Evolutionary conservation across 2,888 invertebrate species (phyloP).

Genomic region (Netelia virgata): DNA sequence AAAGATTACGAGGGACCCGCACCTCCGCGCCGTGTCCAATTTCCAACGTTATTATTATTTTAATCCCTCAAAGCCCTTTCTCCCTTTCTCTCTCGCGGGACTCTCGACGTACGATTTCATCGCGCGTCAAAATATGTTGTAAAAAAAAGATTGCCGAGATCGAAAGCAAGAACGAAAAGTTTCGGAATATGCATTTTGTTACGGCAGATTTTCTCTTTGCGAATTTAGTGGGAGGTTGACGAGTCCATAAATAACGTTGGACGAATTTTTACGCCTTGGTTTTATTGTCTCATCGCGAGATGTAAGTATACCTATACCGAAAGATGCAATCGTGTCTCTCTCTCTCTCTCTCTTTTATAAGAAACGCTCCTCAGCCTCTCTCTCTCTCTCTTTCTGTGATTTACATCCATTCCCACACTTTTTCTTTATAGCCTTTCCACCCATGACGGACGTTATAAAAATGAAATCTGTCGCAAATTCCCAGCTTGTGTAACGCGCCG

Average conservation of each 20-base stretch:
- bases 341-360: background rate
- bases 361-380: conserved; percentile 1
- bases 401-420: background rate
- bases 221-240: conserved; percentile 21
- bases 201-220: conserved; percentile 25
- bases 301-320: conserved; percentile 30
- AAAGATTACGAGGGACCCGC: conserved; percentile 81
- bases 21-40: conserved; percentile 80
- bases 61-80: conserved; percentile 77
- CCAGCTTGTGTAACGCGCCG: background rate
- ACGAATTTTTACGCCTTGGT: conserved; percentile 32
- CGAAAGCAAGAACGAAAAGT: conserved; percentile 51
- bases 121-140: conserved; percentile 46
- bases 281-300: conserved; percentile 39
- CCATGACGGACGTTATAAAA: conserved; percentile 11
- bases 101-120: conserved; percentile 60
- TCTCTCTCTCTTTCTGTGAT: background rate
- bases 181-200: conserved; percentile 33
- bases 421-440: background rate
- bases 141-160: conserved; percentile 23
- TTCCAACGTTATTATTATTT: conserved; percentile 82
- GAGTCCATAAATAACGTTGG: conserved; percentile 49
- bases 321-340: conserved; percentile 46
- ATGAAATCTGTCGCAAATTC: conserved; percentile 6
- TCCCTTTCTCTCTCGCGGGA: conserved; percentile 51